Base-by-base conservation (phyloP, 2,797 vertebrate genomes). In the Sparidentex hasta region DNA sequence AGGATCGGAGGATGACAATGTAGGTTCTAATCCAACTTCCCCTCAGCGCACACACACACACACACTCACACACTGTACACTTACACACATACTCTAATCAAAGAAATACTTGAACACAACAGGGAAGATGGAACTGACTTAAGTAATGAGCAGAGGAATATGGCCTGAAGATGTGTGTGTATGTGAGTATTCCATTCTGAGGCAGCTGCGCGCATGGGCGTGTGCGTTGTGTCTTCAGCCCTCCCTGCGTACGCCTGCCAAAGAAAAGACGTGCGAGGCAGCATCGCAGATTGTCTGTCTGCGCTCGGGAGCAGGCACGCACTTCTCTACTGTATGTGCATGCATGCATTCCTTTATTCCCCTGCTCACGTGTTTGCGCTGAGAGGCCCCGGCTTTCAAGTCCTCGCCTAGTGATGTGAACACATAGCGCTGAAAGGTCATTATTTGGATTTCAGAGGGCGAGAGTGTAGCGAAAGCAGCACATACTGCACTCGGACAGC, bases 41-140 rank as follows among this genome's bases (percentile, higher is more conserved):
- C 51, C 56, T 75, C 50, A 56, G 14, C 29, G 20, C 62, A 43
- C 64, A 58, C 67, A 69, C 27, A 27, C 27, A 27, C 27, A 27
- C 64, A 59, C 76, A 52, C 16, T 65, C 56, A 59, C 27, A 74
- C 25, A 0, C 20, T 18, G 66, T 38, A 56, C 54, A 71, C 65
- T 74, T 71, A 87, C 84, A 76, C 82, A 72, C 69, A 64, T 38
- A 70, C 66, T 70, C 65, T 87, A 91, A 93, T 92, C 57, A 88
- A 89, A 91, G 68, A 46, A 87, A 91, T 73, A 78, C 72, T 81
- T 74, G 64, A 54, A 85, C 81, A 76, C 71, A 87, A 88, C 48
- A 43, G 78, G 59, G 80, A 71, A 84, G 80, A 64, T 84, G 81
- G 76, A 84, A 74, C 50, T 63, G 44, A 66, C 56, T 74, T 27